Evolutionary conservation across 2,113 vertebrate genomes (phyloP).

Genomic region (Paramisgurnus dabryanus): DNA sequence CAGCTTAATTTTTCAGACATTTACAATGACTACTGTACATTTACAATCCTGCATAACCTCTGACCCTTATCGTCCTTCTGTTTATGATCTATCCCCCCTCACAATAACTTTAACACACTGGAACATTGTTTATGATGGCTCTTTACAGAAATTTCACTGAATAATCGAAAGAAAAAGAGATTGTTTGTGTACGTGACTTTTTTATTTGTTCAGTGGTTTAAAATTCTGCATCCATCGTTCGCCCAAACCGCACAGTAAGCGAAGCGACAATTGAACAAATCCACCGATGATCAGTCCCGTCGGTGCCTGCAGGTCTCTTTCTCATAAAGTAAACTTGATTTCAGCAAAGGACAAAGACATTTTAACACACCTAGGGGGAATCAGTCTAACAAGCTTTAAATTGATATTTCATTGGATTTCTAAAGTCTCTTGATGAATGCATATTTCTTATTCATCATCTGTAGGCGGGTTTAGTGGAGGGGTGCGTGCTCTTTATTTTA

Average conservation of each 20-base stretch:
- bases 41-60: too few relatives aligned
- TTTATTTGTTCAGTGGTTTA: not conserved
- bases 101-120: not conserved
- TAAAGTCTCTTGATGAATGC: constrained; percentile 30
- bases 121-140: not conserved
- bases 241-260: not conserved
- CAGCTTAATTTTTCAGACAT: too few relatives aligned
- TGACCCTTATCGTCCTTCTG: too few relatives aligned
- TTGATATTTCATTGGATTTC: constrained; percentile 41
- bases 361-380: constrained; percentile 12
- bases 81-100: too few relatives aligned
- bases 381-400: constrained; percentile 26
- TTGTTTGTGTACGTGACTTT: not conserved
- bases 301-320: not conserved
- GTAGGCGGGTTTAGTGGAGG: constrained; percentile 4
- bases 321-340: constrained; percentile 10
- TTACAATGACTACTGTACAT: too few relatives aligned
- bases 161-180: constrained; percentile 4
- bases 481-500: constrained; percentile 22
- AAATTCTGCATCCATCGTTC: not conserved
- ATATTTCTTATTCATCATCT: constrained; percentile 32
- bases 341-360: not conserved
- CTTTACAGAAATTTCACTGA: too few relatives aligned
- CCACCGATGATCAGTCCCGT: not conserved
- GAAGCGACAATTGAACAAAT: constrained; percentile 4